These are phyloP conservation scores for Epinotia demarniana DNA, from an alignment of 2,888 invertebrate species.

Conservation along the genomic window DNA sequence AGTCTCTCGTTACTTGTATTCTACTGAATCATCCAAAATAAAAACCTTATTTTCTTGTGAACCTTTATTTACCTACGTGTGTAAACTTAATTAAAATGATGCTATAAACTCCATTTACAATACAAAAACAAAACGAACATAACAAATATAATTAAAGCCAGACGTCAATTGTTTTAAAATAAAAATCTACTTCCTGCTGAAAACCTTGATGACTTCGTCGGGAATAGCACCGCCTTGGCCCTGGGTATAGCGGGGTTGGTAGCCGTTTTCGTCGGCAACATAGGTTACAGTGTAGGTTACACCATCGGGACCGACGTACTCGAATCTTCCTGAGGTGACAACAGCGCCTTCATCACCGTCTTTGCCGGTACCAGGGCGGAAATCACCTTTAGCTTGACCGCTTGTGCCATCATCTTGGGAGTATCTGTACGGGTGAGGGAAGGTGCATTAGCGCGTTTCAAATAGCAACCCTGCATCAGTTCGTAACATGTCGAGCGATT, in stretches of 20 bases:
- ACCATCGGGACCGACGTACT: constrained; percentile 74
- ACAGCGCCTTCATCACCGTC: constrained; percentile 71
- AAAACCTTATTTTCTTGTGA: no score
- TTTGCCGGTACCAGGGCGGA: constrained; percentile 68
- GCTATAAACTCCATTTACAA: no score
- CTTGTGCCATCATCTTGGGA: constrained; percentile 75
- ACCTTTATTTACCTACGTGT: no score
- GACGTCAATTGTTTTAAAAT: not conserved
- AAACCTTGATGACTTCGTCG: not conserved
- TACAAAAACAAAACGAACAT: not conserved
- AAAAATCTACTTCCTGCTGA: not conserved
- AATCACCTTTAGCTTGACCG: constrained; percentile 69
- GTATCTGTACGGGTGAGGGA: constrained; percentile 52
- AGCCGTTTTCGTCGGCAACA: constrained; percentile 16
- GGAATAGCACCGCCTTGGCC: constrained; percentile 14
- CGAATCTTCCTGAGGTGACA: constrained; percentile 72
- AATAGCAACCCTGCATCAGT: no score
- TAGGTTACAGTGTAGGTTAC: constrained; percentile 1
- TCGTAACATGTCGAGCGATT: no score
- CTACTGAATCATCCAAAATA: no score
- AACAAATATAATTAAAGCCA: not conserved
- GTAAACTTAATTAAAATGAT: no score
- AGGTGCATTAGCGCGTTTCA: no score
- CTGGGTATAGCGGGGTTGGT: constrained; percentile 18
- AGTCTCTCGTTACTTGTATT: no score